A percentile compares a stretch with the other conserved stretches of the same genome.
Conservation (phyloP, 2,113 vertebrate species). For the Forbesichthys agassizii region DNA sequence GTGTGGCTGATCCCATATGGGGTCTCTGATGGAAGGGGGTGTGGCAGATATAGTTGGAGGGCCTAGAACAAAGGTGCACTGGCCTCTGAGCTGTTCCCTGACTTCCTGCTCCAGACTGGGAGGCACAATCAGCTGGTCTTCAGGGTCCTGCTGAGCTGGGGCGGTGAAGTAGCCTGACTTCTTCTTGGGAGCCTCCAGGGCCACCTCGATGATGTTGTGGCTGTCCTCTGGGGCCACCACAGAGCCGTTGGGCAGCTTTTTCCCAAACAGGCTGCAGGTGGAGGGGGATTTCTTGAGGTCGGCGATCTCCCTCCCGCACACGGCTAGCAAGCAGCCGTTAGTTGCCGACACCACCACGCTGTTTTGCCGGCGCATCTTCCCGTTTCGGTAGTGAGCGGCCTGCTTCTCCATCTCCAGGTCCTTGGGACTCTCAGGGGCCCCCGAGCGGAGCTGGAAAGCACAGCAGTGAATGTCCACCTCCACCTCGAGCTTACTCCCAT, state of each 20-base stretch:
- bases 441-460: slow-evolving; percentile 79
- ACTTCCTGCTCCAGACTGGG: slow-evolving; percentile 92
- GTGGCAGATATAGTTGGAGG: slow-evolving; percentile 54
- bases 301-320: slow-evolving; percentile 81
- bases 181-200: slow-evolving; percentile 92
- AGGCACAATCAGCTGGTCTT: slow-evolving; percentile 92
- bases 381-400: slow-evolving; percentile 69
- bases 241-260: slow-evolving; percentile 94
- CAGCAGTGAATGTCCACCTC: slow-evolving; percentile 97
- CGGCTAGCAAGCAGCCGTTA: slow-evolving; percentile 79
- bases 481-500: slow-evolving; percentile 94
- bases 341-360: slow-evolving; percentile 84
- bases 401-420: slow-evolving; percentile 61
- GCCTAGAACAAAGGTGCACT: slow-evolving; percentile 65
- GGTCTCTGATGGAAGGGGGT: slow-evolving; percentile 65
- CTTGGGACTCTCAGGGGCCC: slow-evolving; percentile 56
- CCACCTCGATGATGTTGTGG: slow-evolving; percentile 94
- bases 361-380: slow-evolving; percentile 84
- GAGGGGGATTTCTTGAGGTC: slow-evolving; percentile 92
- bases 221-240: slow-evolving; percentile 92
- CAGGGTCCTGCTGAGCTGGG: slow-evolving; percentile 91
- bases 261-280: slow-evolving; percentile 88
- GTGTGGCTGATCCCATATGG: slow-evolving; percentile 73
- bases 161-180: slow-evolving; percentile 96
- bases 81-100: slow-evolving; percentile 86